phyloP scores from a whole-genome alignment of 2,797 vertebrate species.

The Ceyx erithaca region DNA sequence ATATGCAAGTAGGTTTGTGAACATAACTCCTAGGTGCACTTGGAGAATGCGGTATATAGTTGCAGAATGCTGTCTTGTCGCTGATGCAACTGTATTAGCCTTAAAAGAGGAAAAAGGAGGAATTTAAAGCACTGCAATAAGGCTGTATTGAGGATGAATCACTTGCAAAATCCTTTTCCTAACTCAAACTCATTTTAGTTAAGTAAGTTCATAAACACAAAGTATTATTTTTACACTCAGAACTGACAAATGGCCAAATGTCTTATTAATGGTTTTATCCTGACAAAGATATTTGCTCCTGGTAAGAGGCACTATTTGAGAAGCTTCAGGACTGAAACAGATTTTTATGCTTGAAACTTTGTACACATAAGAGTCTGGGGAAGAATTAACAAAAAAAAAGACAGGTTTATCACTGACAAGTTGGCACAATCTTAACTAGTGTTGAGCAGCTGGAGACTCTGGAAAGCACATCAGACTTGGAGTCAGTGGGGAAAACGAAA shows the following conservation, averaged over 20 bases:
- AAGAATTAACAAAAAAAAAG: rapidly evolving
- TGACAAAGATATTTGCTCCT: neutral
- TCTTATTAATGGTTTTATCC: neutral
- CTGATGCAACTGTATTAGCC: neutral
- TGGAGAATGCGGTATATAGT: neutral
- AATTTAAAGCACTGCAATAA: slow-evolving; percentile 34
- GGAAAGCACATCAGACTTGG: neutral
- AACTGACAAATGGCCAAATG: neutral
- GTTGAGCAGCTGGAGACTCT: slow-evolving; percentile 3
- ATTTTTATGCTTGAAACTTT: neutral
- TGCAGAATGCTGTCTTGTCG: neutral
- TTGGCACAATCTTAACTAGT: slow-evolving; percentile 8
- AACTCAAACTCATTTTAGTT: slow-evolving; percentile 9
- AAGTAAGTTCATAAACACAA: slow-evolving; percentile 12
- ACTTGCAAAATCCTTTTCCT: neutral
- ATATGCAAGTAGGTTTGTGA: neutral
- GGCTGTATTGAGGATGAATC: neutral
- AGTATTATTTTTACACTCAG: neutral
- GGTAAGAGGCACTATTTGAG: neutral
- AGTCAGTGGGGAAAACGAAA: neutral
- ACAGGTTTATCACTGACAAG: neutral
- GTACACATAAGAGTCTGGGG: neutral
- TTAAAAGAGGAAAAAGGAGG: neutral
- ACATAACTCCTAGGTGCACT: neutral
- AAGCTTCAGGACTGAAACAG: neutral